Base-by-base conservation (phyloP, 2,797 vertebrate species). In the Gambelia wislizenii region DNA sequence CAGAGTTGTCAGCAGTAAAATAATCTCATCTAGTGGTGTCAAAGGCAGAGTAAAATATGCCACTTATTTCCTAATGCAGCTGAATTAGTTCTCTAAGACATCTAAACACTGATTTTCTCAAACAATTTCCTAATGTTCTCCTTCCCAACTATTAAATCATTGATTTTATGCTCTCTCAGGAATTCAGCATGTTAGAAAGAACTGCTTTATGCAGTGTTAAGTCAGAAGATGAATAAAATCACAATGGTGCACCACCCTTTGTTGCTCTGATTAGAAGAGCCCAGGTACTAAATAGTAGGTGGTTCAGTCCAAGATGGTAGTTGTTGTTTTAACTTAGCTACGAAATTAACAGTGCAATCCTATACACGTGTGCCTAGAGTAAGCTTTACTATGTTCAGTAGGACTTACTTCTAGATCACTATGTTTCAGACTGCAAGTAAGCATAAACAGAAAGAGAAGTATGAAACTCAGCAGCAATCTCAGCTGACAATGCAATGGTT, bases 1-100 rank as follows among this genome's bases (percentile, higher is more conserved):
- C 94, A 96, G 89, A 94, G 91, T 93, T 97, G 96, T 96, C 95
- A 96, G 95, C 94, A 88, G 93, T 59, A 95, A 96, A 96, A 97
- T 95, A 96, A 95, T 95, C 89, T 94, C 93, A 94, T 95, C 92
- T 91, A 91, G 88, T 54, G 20, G 64, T 94, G 92, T 94, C 93
- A 95, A 94, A 93, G 7, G 6, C 88, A 91, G 59, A 95, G 64
- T 79, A 94, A 95, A 93, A 92, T 88, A 94, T 77, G 84, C 36
- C 79, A 92, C 16, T 83, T 42, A 89, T 30, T 93, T 92, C 20
- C 69, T 54, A 85, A 89, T 42, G 59, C 33, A 94, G 84, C 74
- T 87, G 88, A 91, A 91, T 74, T 89, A 79, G 78, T 86, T 88
- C 61, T 92, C 8, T 87, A 90, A 92, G 47, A 72, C 18, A 90